Conservation (phyloP, 2,113 vertebrate genomes). For the Rhabdomys dilectus region DNA sequence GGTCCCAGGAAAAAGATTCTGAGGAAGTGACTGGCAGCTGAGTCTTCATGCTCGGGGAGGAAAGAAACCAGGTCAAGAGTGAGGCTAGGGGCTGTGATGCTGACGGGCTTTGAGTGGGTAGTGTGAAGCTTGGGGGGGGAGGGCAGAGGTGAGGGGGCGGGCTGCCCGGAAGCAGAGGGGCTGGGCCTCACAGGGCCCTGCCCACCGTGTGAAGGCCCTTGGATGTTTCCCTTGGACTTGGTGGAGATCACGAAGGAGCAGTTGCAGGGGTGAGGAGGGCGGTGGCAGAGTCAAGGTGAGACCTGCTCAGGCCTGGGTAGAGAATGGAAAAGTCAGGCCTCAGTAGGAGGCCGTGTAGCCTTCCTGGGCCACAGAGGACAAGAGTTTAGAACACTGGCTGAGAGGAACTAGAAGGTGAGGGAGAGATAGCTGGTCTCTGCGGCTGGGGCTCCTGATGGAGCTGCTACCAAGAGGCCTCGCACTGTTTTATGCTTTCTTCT, state of each 20-base stretch:
- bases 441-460: no score
- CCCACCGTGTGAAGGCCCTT: background rate
- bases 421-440: background rate
- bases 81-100: background rate
- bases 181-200: background rate
- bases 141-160: background rate
- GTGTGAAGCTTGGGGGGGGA: background rate
- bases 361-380: background rate
- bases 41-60: background rate
- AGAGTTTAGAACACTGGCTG: background rate
- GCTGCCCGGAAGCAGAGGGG: background rate
- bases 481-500: background rate
- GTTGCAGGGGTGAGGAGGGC: no score
- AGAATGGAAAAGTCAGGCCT: background rate
- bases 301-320: background rate
- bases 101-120: no score
- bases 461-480: accelerated
- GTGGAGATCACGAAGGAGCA: background rate
- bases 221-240: no score
- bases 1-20: background rate
- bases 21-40: background rate
- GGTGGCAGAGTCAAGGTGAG: background rate
- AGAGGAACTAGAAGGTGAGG: background rate
- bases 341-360: no score
- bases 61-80: background rate